These are phyloP conservation scores for Sylvia borin DNA, from an alignment of 2,797 vertebrate species.

Conservation along the genomic window DNA sequence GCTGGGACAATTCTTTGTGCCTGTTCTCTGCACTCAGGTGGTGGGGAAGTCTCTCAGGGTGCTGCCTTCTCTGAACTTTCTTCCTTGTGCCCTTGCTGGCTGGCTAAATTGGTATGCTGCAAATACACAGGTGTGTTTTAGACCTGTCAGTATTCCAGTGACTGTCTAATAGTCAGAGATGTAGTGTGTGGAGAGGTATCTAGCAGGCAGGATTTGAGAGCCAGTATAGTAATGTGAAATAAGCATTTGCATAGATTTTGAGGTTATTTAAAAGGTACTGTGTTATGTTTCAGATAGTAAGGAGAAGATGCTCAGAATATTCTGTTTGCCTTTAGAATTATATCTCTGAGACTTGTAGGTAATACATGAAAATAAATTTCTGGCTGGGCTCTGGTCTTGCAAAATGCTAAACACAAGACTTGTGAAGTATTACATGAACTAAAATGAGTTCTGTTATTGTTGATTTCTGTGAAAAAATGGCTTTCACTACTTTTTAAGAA, in stretches of 20 bases:
- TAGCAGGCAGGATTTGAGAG: neutral
- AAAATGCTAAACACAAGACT: neutral
- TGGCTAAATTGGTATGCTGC: fast-evolving
- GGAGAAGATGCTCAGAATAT: neutral
- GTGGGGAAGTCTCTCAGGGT: neutral
- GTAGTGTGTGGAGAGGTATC: neutral
- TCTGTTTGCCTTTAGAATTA: neutral
- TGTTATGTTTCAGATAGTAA: neutral
- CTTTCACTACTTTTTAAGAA: neutral
- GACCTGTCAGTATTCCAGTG: neutral
- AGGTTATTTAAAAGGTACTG: neutral
- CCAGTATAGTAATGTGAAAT: neutral
- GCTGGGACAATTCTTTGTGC: neutral
- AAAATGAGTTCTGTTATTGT: neutral
- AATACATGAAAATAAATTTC: neutral
- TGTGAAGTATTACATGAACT: neutral
- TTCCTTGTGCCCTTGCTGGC: fast-evolving
- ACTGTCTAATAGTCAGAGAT: neutral
- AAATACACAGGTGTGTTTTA: neutral
- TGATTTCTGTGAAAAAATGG: neutral
- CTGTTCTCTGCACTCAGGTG: neutral
- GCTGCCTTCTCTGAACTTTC: neutral
- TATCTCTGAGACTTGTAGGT: neutral
- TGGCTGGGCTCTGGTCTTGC: neutral
- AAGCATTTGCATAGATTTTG: neutral